Conservation (phyloP, 2,888 invertebrate species). For the Rhopalosiphum nymphaeae region DNA sequence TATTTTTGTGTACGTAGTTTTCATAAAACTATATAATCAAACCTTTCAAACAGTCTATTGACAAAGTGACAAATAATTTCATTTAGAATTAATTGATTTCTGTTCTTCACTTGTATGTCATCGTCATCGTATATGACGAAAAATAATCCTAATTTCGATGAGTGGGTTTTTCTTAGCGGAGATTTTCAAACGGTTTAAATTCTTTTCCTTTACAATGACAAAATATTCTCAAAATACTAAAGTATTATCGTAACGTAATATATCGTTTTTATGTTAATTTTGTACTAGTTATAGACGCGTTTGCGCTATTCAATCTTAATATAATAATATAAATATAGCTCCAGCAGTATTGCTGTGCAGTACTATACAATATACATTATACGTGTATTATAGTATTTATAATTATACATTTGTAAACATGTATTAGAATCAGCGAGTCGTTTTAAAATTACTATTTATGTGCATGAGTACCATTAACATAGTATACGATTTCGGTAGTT, state of each 20-base stretch:
- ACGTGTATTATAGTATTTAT: background rate
- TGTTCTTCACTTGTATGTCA: background rate
- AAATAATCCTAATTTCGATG: background rate
- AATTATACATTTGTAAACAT: background rate
- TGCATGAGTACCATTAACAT: conserved; percentile 2
- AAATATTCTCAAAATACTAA: background rate
- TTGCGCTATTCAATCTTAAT: conserved; percentile 1
- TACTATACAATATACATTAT: background rate
- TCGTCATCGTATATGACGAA: background rate
- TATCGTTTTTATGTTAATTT: background rate
- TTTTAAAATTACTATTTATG: conserved; percentile 1
- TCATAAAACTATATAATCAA: background rate
- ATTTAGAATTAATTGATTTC: background rate
- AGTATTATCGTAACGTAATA: background rate
- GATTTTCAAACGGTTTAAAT: background rate
- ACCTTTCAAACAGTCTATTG: background rate
- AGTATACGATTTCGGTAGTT: background rate
- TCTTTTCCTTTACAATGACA: background rate
- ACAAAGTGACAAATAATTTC: background rate
- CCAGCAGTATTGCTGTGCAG: background rate
- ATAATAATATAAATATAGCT: background rate
- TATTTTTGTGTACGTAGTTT: background rate
- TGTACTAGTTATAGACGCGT: background rate
- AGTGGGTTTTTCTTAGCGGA: background rate
- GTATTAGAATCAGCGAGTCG: background rate